Evolutionary conservation across 2,113 vertebrate species (phyloP).

Genomic region (Tragelaphus buxtoni): DNA sequence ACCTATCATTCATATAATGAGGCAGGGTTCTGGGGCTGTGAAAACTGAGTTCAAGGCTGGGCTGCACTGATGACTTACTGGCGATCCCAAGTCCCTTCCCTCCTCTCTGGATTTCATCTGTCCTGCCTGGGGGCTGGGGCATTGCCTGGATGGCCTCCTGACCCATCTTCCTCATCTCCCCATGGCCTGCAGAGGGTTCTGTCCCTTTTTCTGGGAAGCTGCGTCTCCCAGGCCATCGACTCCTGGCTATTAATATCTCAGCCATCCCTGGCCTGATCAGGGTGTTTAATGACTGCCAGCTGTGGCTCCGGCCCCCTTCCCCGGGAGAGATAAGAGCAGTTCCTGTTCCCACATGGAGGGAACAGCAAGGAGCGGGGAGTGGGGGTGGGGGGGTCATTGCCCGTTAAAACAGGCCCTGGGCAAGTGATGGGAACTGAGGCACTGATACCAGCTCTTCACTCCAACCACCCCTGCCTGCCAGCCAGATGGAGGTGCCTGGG

Average conservation of each 20-base stretch:
- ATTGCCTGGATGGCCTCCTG: background rate
- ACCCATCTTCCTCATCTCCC: background rate
- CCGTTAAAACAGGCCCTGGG: background rate
- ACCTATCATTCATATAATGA: fast-evolving
- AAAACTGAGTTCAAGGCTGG: background rate
- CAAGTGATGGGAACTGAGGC: background rate
- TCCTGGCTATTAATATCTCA: slow-evolving; percentile 59
- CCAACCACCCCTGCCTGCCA: background rate
- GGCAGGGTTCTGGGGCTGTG: background rate
- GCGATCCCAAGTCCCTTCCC: background rate
- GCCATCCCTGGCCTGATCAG: slow-evolving; percentile 1
- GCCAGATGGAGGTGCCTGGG: background rate
- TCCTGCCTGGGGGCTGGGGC: background rate
- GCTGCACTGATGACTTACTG: background rate
- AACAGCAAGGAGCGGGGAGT: background rate
- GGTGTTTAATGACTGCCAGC: slow-evolving; percentile 68
- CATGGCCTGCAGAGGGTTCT: background rate
- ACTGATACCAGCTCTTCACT: background rate
- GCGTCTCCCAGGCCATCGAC: slow-evolving; percentile 48
- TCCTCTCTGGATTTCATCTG: background rate
- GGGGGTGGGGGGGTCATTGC: background rate
- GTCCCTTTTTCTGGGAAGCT: slow-evolving; percentile 20
- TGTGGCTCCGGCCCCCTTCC: slow-evolving; percentile 45
- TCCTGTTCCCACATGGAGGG: slow-evolving; percentile 62
- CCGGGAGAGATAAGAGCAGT: slow-evolving; percentile 36